These are phyloP conservation scores for Columba janthina DNA, from an alignment of 2,113 vertebrate species.

Conservation along the genomic window DNA sequence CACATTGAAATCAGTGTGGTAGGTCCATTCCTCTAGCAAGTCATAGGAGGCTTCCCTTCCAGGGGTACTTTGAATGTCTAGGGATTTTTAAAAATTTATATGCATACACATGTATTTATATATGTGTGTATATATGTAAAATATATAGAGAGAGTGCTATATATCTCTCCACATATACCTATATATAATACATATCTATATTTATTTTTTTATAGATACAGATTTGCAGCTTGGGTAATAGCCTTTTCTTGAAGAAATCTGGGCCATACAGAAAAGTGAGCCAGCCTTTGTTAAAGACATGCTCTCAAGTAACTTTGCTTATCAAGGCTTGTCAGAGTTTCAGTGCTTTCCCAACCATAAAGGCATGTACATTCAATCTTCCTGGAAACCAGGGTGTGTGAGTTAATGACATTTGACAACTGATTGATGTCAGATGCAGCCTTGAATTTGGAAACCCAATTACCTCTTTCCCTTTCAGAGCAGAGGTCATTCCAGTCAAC, in stretches of 20 bases:
- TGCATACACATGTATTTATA: not conserved
- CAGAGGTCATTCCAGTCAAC: slow-evolving; percentile 51
- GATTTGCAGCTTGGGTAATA: not conserved
- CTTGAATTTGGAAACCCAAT: slow-evolving; percentile 53
- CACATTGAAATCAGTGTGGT: not conserved
- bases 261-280: not conserved
- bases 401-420: slow-evolving; percentile 63
- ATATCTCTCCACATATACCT: not conserved
- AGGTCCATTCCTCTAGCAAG: not conserved
- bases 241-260: not conserved
- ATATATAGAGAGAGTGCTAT: not conserved
- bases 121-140: too few relatives aligned
- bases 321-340: slow-evolving; percentile 34
- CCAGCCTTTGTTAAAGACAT: not conserved
- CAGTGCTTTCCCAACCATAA: slow-evolving; percentile 29
- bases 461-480: slow-evolving; percentile 45
- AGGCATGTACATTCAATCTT: slow-evolving; percentile 48
- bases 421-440: slow-evolving; percentile 51
- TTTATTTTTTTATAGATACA: not conserved
- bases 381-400: not conserved
- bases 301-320: not conserved
- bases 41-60: not conserved
- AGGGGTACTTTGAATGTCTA: accelerated
- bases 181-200: not conserved
- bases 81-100: not conserved